Percentiles rank a stretch among this genome's conserved stretches.
These are phyloP conservation scores for Pseudopleuronectes americanus DNA, from an alignment of 2,797 vertebrate species.

Conservation along the genomic window DNA sequence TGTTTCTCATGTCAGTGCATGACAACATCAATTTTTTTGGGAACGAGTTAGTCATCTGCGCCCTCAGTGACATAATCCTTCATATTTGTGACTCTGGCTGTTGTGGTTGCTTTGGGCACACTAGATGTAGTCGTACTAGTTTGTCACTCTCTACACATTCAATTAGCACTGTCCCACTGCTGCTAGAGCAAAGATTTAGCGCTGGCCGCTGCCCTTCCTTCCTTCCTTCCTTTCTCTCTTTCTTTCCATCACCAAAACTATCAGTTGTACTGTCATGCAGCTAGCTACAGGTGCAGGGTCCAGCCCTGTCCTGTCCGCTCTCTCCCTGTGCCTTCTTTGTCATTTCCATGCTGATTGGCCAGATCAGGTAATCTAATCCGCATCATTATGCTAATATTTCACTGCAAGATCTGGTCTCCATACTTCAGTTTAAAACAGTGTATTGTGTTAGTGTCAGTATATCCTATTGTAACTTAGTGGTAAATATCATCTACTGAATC, in stretches of 20 bases:
- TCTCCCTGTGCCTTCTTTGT: constrained; percentile 83
- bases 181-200: constrained; percentile 72
- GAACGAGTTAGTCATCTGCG: constrained; percentile 17
- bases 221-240: constrained; percentile 8
- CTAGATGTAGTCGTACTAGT: constrained; percentile 54
- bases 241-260: constrained; percentile 50
- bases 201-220: constrained; percentile 71
- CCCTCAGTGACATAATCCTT: constrained; percentile 45
- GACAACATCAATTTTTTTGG: constrained; percentile 12
- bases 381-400: constrained; percentile 27
- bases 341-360: constrained; percentile 58
- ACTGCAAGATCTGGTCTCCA: constrained; percentile 34
- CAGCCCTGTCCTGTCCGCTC: constrained; percentile 60
- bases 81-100: constrained; percentile 45
- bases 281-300: constrained; percentile 55
- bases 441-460: constrained; percentile 53
- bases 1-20: constrained; percentile 40
- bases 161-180: constrained; percentile 60
- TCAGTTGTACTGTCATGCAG: constrained; percentile 56
- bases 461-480: constrained; percentile 32
- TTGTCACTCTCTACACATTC: constrained; percentile 39
- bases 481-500: constrained; percentile 55
- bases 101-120: constrained; percentile 37
- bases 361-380: constrained; percentile 29
- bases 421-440: constrained; percentile 32